Evolutionary conservation across 2,113 vertebrate genomes (phyloP), one percentile per base, ranked within the genome.

Genomic region (Mus spicilegus): DNA sequence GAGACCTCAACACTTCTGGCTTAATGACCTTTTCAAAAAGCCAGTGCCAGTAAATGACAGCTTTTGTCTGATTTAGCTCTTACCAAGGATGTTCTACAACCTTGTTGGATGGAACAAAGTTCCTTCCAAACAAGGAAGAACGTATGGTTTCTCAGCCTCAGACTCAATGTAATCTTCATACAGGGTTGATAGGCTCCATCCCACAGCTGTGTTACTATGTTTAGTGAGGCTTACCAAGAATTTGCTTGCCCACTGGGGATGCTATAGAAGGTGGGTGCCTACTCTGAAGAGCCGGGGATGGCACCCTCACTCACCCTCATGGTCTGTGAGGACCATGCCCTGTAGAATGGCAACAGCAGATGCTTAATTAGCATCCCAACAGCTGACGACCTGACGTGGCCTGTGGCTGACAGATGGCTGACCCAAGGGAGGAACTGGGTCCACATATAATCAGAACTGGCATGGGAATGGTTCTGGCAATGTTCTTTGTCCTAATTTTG

Each of bases 141-240:
- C 3, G 39, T 49, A 8, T 36, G 4, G 14, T 36, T 54, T 77
- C 51, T 33, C 19, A 17, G 51, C 24, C 33, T 69, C 49, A 6
- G 13, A 8, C 12, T 49, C 9, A 1, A 1, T 11, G 0, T 61
- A 0, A 33, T 76, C 69, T 28, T 46, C 26, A 30, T 3, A 7
- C 1, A 19, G 22, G 5, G 46, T 20, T 82, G n/a, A 10, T 5
- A 17, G 22, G 49, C 19, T 39, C 56, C 84, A 46, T 4, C 1
- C 7, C 17, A 12, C 2, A 3, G 19, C 17, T 24, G 10, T 17
- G 17, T 5, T 67, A 19, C 4, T 26, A 22, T 12, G 16, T 46
- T 70, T 11, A 20, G 14, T 58, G 8, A 22, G 8, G 14, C 24
- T 28, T 16, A 7, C 13, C 14, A 19, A 73, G 67, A 42, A 73